Evolutionary conservation across 2,888 invertebrate genomes (phyloP).

Genomic region (Campopleginae sp.): DNA sequence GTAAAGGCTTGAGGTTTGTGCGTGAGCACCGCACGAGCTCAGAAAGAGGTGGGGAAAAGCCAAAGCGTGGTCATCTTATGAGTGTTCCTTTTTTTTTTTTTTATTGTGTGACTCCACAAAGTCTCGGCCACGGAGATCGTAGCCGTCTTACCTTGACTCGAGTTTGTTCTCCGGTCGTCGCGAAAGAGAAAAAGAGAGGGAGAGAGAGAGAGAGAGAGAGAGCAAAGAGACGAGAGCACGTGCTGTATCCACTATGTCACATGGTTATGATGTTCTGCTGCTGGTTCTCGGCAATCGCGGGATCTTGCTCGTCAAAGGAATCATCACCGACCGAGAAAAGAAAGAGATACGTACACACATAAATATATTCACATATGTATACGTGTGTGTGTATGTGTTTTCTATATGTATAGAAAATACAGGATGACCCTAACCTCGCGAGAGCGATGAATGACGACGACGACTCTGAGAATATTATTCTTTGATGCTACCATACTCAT

Average conservation of each 20-base stretch:
- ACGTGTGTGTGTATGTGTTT: neutral
- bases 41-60: neutral
- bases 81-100: slow-evolving; percentile 24
- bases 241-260: slow-evolving; percentile 45
- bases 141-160: slow-evolving; percentile 80
- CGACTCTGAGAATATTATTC: slow-evolving; percentile 66
- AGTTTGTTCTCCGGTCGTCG: slow-evolving; percentile 69
- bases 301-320: slow-evolving; percentile 76
- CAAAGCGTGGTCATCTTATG: slow-evolving; percentile 33
- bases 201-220: slow-evolving; percentile 7
- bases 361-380: neutral
- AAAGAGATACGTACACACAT: neutral
- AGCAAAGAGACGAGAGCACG: slow-evolving; percentile 43
- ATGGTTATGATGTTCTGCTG: slow-evolving; percentile 61
- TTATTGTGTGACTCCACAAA: slow-evolving; percentile 20
- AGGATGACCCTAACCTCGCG: slow-evolving; percentile 63
- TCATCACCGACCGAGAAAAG: slow-evolving; percentile 61
- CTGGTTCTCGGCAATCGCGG: slow-evolving; percentile 75
- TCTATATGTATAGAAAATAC: neutral
- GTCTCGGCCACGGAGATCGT: slow-evolving; percentile 73
- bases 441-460: slow-evolving; percentile 57
- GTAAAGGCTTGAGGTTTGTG: slow-evolving; percentile 15
- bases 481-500: slow-evolving; percentile 62
- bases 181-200: neutral
- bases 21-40: slow-evolving; percentile 35